These are phyloP conservation scores for Otus sunia DNA, from an alignment of 2,113 vertebrate species.

Conservation along the genomic window DNA sequence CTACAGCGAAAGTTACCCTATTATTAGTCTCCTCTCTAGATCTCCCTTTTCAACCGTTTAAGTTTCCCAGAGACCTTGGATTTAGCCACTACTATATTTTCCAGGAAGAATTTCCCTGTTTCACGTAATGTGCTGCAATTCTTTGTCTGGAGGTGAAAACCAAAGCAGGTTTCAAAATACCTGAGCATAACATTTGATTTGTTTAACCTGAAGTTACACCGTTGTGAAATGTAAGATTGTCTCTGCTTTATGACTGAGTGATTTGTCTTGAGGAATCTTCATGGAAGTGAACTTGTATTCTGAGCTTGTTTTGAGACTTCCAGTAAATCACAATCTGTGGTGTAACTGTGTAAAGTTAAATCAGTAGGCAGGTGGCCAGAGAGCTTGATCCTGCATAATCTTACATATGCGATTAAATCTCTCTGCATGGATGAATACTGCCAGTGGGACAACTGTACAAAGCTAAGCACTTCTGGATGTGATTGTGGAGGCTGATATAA, in stretches of 20 bases:
- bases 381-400: not conserved
- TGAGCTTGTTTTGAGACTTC: not conserved
- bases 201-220: not conserved
- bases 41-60: not conserved
- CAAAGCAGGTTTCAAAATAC: not conserved
- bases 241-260: not conserved
- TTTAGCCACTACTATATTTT: not conserved
- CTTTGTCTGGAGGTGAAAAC: not conserved
- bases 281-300: not conserved
- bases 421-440: not conserved
- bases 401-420: not conserved
- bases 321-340: fast-evolving
- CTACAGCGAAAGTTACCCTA: not conserved
- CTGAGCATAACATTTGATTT: fast-evolving
- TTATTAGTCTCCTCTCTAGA: not conserved
- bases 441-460: not conserved
- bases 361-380: not conserved
- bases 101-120: not conserved
- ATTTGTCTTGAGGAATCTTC: not conserved
- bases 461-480: not conserved
- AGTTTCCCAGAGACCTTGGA: not conserved
- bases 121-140: not conserved
- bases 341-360: not conserved
- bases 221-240: fast-evolving
- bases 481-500: not conserved